Conservation (phyloP, 2,888 invertebrate species). For the Tenthredo mesomela region DNA sequence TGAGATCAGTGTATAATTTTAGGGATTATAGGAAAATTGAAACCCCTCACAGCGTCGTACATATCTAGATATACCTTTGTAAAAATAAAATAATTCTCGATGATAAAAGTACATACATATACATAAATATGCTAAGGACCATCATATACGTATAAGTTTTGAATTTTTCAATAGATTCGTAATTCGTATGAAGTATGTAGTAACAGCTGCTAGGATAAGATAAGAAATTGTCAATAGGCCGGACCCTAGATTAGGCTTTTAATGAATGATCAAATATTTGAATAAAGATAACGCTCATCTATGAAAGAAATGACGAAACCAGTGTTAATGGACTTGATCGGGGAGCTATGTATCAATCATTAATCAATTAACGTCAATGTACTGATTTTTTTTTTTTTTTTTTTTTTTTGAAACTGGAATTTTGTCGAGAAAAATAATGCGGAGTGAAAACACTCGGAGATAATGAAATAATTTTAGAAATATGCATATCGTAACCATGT, state of each 20-base stretch:
- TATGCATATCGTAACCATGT: not conserved
- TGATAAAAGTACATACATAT: not conserved
- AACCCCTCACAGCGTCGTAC: not conserved
- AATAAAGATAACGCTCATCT: not conserved
- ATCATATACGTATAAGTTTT: too few relatives aligned
- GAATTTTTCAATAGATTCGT: not conserved
- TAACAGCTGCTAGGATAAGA: slow-evolving; percentile 16
- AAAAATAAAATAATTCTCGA: not conserved
- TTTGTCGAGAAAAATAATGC: not conserved
- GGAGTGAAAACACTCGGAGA: not conserved
- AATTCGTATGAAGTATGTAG: not conserved
- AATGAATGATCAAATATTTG: not conserved
- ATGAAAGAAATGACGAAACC: not conserved
- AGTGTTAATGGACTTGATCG: not conserved
- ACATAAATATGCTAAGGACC: not conserved
- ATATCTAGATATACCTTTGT: not conserved
- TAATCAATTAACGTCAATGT: not conserved
- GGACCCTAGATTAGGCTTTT: not conserved
- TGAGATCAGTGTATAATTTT: not conserved
- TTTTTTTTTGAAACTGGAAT: not conserved
- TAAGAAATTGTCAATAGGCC: not conserved
- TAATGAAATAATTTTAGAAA: not conserved
- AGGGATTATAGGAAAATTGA: not conserved
- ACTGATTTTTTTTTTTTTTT: not conserved
- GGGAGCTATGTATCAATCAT: not conserved